Evolutionary conservation across 2,888 invertebrate species (phyloP).

Genomic region (Rhopalosiphum nymphaeae): DNA sequence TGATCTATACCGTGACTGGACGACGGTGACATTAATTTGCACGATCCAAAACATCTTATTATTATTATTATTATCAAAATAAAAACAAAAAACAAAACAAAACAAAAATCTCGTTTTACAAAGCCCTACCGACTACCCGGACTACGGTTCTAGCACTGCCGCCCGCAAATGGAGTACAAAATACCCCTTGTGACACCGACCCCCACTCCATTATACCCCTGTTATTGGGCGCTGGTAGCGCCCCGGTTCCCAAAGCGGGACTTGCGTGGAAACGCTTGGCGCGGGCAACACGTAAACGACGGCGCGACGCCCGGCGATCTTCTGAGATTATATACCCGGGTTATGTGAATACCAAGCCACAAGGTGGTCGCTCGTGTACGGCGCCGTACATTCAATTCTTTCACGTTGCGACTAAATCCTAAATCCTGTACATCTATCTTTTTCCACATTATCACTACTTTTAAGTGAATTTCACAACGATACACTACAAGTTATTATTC

Average conservation of each 20-base stretch:
- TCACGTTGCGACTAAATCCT: not conserved
- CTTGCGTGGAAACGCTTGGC: conserved; percentile 57
- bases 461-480: not conserved
- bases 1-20: not conserved
- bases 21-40: not conserved
- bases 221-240: conserved; percentile 51
- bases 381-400: not conserved
- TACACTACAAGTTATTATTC: not conserved
- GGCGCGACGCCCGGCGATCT: conserved; percentile 51
- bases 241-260: conserved; percentile 48
- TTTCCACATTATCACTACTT: not conserved
- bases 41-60: not conserved
- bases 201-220: not conserved
- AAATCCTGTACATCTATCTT: not conserved
- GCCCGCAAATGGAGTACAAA: conserved; percentile 26
- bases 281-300: conserved; percentile 58
- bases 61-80: not conserved
- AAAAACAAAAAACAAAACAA: not conserved
- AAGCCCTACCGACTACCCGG: conserved; percentile 59
- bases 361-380: conserved; percentile 3
- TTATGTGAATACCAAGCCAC: not conserved
- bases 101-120: not conserved
- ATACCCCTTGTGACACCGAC: not conserved
- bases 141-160: conserved; percentile 61
- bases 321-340: conserved; percentile 39